Percentiles rank a stretch among this genome's conserved stretches.
Conservation (phyloP, 30 jellyfish, hydroid and myxozoan genomes). For the Mastigias papua region DNA sequence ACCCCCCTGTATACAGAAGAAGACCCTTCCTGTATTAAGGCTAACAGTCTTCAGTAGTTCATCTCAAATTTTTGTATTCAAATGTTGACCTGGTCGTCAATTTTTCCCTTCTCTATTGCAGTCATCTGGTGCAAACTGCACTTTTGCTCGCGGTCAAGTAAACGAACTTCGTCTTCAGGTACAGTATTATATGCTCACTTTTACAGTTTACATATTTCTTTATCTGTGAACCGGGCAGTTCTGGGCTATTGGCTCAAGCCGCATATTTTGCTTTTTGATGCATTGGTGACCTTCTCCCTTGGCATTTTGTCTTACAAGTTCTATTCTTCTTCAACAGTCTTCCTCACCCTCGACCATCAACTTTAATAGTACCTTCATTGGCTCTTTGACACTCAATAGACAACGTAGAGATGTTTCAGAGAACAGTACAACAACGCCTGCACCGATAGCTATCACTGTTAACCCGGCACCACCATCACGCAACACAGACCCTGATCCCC, state of each 20-base stretch:
- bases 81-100: too few relatives aligned
- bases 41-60: too few relatives aligned
- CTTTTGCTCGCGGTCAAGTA: conserved; percentile 35
- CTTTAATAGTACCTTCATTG: conserved; percentile 19
- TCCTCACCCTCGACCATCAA: conserved; percentile 30
- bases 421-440: conserved; percentile 11
- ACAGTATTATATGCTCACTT: neutral
- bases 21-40: too few relatives aligned
- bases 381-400: neutral
- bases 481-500: neutral
- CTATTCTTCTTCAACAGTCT: conserved; percentile 6
- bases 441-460: conserved; percentile 20
- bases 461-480: conserved; percentile 8
- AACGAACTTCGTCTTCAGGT: conserved; percentile 57
- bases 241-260: too few relatives aligned
- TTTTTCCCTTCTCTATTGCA: conserved; percentile 3
- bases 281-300: too few relatives aligned
- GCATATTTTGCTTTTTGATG: too few relatives aligned
- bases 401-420: conserved; percentile 56
- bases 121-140: conserved; percentile 62
- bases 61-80: too few relatives aligned
- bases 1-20: too few relatives aligned
- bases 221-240: too few relatives aligned
- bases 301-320: too few relatives aligned
- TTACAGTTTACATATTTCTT: too few relatives aligned